phyloP scores from a whole-genome alignment of 2,797 vertebrate genomes.

The Sebastes matsubarae region DNA sequence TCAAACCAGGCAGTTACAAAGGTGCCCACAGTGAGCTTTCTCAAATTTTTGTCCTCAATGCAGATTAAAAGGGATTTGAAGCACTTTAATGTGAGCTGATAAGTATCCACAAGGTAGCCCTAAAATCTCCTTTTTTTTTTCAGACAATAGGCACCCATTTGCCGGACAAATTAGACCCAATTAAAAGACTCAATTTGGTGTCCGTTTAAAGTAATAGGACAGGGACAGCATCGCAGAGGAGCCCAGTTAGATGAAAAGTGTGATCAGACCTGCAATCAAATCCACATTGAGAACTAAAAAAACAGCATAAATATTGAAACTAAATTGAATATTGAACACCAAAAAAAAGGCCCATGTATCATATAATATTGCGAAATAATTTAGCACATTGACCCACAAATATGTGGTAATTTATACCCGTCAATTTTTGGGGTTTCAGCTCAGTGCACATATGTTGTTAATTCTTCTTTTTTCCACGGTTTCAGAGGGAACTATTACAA shows the following conservation, averaged over 20 bases:
- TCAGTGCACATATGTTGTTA: neutral
- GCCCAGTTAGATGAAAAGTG: conserved; percentile 39
- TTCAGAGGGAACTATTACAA: conserved; percentile 3
- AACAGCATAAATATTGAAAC: neutral
- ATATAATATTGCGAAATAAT: neutral
- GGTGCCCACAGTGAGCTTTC: conserved; percentile 31
- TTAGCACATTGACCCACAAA: neutral
- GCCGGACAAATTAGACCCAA: conserved; percentile 58
- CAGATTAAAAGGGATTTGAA: conserved; percentile 63
- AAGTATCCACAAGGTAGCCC: too few species aligned
- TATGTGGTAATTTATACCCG: neutral
- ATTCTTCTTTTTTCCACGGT: conserved; percentile 11
- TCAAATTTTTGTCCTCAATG: conserved; percentile 37
- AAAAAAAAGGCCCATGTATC: neutral
- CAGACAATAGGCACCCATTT: conserved; percentile 38
- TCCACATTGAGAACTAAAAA: neutral
- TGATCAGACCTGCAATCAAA: conserved; percentile 54
- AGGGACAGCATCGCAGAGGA: conserved; percentile 19
- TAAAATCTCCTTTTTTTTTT: conserved; percentile 21
- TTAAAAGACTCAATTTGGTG: conserved; percentile 54
- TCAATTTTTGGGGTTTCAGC: neutral
- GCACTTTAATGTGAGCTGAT: conserved; percentile 39
- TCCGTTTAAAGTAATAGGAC: conserved; percentile 50
- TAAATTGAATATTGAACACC: neutral
- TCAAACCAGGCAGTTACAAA: conserved; percentile 4